phyloP scores from a whole-genome alignment of 2,888 invertebrate genomes.

The Frankliniella fusca region DNA sequence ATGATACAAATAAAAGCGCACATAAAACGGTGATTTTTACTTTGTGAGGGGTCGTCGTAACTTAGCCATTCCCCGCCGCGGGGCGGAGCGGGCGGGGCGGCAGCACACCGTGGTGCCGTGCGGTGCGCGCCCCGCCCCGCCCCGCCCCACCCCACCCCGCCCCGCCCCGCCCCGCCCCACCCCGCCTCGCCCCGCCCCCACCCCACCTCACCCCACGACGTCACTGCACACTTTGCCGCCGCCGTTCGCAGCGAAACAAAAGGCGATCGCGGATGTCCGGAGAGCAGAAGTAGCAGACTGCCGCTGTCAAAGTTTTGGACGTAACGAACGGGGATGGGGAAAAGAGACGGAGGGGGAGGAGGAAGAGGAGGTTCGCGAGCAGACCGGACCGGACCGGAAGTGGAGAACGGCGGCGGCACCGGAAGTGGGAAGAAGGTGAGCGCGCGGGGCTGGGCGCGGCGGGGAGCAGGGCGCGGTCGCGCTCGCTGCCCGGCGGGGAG shows the following conservation, averaged over 20 bases:
- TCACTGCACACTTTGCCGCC: not conserved
- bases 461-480: not conserved
- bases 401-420: not conserved
- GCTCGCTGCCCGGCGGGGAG: not conserved
- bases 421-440: not conserved
- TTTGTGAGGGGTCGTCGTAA: conserved; percentile 24
- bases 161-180: not conserved
- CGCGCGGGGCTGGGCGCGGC: not conserved
- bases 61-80: conserved; percentile 11
- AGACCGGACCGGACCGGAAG: not conserved
- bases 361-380: not conserved
- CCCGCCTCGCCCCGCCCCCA: not conserved
- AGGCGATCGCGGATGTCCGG: too few species aligned
- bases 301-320: not conserved
- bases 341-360: not conserved
- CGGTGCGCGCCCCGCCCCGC: not conserved
- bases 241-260: too few species aligned
- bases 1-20: conserved; percentile 23
- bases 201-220: not conserved
- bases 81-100: too few species aligned
- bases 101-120: not conserved
- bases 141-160: not conserved
- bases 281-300: not conserved
- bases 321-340: too few species aligned
- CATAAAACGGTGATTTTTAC: conserved; percentile 25